Evolutionary conservation across 2,113 vertebrate species (phyloP), one percentile per base, ranked within the genome.

Genomic region (Boleophthalmus pectinirostris): DNA sequence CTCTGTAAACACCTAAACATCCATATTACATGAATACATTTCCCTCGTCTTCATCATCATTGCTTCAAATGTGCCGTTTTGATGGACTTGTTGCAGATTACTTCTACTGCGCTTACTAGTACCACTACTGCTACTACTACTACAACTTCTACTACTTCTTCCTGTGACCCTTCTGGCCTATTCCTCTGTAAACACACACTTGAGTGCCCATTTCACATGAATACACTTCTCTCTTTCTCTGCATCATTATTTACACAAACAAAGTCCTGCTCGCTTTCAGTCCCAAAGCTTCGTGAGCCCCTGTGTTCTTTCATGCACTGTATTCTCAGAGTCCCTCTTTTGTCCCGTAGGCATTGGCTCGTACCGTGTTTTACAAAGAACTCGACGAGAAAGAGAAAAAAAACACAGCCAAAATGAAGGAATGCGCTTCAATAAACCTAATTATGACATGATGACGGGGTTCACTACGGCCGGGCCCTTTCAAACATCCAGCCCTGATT

Each of bases 391-490:
- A 3, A 24, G 56, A 24, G 23, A 12, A 3, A 25, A 97, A 96
- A 98, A 98, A 96, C 94, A 96, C 96, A 96, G 97, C 24, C 96
- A 97, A 95, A 98, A 97, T 97, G 96, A 96, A 97, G 96, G 97
- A 99, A 98, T 98, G 98, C 94, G 93, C 96, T 95, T 97, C 96
- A 98, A 96, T 98, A 98, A 98, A 98, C 96, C 96, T 97, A 98
- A 99, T 99, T 98, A 99, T 98, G 97, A 99, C 96, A 98, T 97
- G 97, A 98, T 97, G 96, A 98, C 96, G 98, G 96, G 96, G 94
- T 95, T 98, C 96, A 97, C 97, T 96, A 97, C 97, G 98, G 97
- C 95, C 96, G 95, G 95, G 87, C 67, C 87, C 96, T 95, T 96
- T 95, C 95, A 96, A 95, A 97, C 96, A 97, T 90, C 88, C 95